Evolutionary conservation across 2,888 invertebrate species (phyloP), one percentile per base, ranked within the genome.

Genomic region (Cotesia congregata): DNA sequence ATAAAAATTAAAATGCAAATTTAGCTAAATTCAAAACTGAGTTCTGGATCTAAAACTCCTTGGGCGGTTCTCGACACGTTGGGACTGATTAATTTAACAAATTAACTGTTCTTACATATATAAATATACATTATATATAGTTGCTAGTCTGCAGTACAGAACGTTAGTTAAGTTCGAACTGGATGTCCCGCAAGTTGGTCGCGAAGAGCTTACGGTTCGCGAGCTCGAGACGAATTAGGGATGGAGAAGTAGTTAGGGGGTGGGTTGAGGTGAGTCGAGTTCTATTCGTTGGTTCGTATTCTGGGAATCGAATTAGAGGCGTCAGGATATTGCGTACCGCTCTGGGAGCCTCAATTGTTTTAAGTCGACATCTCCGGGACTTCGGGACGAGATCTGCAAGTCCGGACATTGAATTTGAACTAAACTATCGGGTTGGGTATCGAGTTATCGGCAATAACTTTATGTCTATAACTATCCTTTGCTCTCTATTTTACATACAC

Each of bases 351-450:
- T 83, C 88, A 88, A 89, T 89, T 89, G 89, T 89, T 89, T 89
- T 88, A 88, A 88, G 87, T 87, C 88, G 87, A 87, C 88, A 87
- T 88, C 88, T 86, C 86, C 88, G 88, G 80, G 41, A 74, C 88
- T 86, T 86, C 88, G 88, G 80, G 41, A 74, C 71, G 60, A 38
- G n/a, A n/a, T 50, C 9, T 30, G 67, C 20, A 77, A 79, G 73
- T 77, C 85, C 88, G 89, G 89, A 89, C 88, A 89, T 89, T 86
- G 87, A 89, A 89, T 89, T 89, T 88, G 86, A 83, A 87, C 86
- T 87, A 88, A 89, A 88, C 88, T 87, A 88, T 89, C 82, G 81
- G 80, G 76, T 82, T 81, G 81, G 83, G 81, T 85, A 87, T 88
- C 85, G 84, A 85, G 85, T 88, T 88, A 87, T 87, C 83, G 83